phyloP scores from a whole-genome alignment of 1,140 invertebrate genomes.

The Cotesia glomerata region DNA sequence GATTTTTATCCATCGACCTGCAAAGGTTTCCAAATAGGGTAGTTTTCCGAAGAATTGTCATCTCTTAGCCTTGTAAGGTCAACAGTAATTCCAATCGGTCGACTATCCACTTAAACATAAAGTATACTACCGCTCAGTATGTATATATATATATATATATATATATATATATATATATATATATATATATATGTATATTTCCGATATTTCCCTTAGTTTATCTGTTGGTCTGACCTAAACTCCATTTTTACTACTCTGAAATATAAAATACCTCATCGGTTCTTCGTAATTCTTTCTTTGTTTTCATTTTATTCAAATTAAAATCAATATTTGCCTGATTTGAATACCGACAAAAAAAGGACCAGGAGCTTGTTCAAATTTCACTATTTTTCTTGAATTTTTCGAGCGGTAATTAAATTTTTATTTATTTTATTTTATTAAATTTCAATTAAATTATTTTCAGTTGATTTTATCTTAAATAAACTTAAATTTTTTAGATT shows the following conservation, averaged over 20 bases:
- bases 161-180: too few species aligned
- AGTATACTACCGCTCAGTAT: background rate
- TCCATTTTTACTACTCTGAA: slow-evolving; percentile 13
- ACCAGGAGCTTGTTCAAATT: too few species aligned
- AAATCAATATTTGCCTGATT: background rate
- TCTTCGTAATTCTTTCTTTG: background rate
- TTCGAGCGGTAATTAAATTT: too few species aligned
- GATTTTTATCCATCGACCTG: slow-evolving; percentile 10
- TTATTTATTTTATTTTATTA: too few species aligned
- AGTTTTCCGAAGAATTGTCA: background rate
- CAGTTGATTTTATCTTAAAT: too few species aligned
- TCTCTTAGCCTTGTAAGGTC: background rate
- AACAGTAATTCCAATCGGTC: slow-evolving; percentile 15
- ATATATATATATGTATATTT: too few species aligned
- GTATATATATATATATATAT: too few species aligned
- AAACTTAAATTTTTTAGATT: too few species aligned
- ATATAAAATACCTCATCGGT: slow-evolving; percentile 2
- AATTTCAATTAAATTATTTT: too few species aligned
- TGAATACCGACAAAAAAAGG: background rate
- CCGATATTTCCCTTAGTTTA: background rate
- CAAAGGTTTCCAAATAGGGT: background rate
- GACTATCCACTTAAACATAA: background rate
- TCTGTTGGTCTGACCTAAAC: slow-evolving; percentile 14
- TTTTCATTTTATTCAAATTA: background rate
- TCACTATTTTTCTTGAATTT: too few species aligned